Conservation (phyloP, 2,797 vertebrate genomes). For the Geotrypetes seraphini region DNA sequence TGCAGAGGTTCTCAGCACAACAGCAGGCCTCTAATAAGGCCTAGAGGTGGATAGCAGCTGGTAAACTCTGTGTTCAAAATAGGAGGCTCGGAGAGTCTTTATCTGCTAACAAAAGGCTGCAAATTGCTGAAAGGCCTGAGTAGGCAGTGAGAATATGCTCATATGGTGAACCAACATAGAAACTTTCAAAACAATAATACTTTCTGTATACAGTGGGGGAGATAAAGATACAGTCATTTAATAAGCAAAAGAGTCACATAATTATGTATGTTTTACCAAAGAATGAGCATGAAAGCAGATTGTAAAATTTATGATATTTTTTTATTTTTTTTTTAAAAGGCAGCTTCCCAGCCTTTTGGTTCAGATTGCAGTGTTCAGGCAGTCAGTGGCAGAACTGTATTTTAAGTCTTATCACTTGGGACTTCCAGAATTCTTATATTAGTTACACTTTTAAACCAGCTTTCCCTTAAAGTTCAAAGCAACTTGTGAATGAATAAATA, state of each 20-base stretch:
- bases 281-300: background rate
- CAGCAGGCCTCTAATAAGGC: constrained; percentile 93
- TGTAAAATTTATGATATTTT: constrained; percentile 10
- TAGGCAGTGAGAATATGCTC: constrained; percentile 95
- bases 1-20: constrained; percentile 96
- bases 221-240: constrained; percentile 31
- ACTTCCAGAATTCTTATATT: no score
- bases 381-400: no score
- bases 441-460: no score
- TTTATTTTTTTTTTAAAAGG: background rate
- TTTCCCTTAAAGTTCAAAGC: no score
- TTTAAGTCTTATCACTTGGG: no score
- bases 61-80: constrained; percentile 91
- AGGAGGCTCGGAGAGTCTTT: constrained; percentile 80
- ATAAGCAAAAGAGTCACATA: constrained; percentile 16
- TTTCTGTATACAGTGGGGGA: constrained; percentile 36
- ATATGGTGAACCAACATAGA: constrained; percentile 76
- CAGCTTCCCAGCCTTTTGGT: constrained; percentile 7
- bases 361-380: no score
- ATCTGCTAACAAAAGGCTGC: constrained; percentile 94
- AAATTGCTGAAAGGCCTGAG: constrained; percentile 94
- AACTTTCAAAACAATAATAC: constrained; percentile 57
- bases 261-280: constrained; percentile 24
- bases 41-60: constrained; percentile 96
- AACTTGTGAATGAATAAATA: no score